phyloP scores from a whole-genome alignment of 2,797 vertebrate species.

The Pseudochromis fuscus region DNA sequence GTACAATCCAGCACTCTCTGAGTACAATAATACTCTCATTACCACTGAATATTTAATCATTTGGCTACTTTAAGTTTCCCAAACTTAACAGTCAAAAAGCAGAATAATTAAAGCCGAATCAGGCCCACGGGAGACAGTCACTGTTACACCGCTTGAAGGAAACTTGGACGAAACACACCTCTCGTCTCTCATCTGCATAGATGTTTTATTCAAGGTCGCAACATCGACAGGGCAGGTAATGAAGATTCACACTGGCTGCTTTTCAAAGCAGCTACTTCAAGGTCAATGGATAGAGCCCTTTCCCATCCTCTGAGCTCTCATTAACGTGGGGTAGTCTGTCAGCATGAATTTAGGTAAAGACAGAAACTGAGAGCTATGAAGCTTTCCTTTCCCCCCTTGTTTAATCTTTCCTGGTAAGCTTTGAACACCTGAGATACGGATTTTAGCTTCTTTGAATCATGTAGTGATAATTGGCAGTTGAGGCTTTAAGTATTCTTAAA shows the following conservation, averaged over 20 bases:
- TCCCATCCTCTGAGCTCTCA: constrained; percentile 56
- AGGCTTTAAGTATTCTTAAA: constrained; percentile 40
- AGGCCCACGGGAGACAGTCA: constrained; percentile 21
- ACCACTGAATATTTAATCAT: constrained; percentile 29
- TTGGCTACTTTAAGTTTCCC: constrained; percentile 30
- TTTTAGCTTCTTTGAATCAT: constrained; percentile 41
- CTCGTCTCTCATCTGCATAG: constrained; percentile 68
- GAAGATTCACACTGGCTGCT: constrained; percentile 79
- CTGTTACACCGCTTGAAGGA: constrained; percentile 33
- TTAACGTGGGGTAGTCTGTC: constrained; percentile 48
- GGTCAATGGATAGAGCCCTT: constrained; percentile 60
- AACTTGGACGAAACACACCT: constrained; percentile 58
- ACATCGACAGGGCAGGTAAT: constrained; percentile 74
- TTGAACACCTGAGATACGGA: constrained; percentile 44
- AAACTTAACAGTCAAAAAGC: constrained; percentile 42
- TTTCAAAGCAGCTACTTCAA: constrained; percentile 75
- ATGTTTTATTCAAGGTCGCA: constrained; percentile 81
- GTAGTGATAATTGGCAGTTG: constrained; percentile 19
- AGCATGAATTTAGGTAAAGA: constrained; percentile 30
- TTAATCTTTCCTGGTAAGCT: constrained; percentile 18
- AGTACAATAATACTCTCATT: neutral
- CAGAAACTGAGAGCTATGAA: constrained; percentile 13
- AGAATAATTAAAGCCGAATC: constrained; percentile 38
- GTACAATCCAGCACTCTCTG: neutral
- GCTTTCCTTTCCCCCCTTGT: constrained; percentile 22